These are phyloP conservation scores for Archegozetes longisetosus DNA, from an alignment of 1,140 invertebrate species.

Conservation along the genomic window DNA sequence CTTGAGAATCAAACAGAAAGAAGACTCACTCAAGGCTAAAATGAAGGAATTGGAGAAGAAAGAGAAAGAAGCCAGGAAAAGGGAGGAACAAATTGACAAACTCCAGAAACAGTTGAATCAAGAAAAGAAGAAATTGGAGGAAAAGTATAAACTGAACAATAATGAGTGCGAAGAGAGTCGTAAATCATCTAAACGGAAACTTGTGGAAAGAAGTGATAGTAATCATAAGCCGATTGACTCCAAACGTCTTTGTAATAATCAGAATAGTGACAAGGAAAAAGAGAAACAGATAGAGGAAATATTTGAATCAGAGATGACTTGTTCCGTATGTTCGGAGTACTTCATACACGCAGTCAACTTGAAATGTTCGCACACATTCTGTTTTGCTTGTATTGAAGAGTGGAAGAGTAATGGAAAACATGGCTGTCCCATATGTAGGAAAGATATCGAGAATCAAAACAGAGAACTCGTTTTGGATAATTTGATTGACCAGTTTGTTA, in stretches of 20 bases:
- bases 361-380: conserved; percentile 61
- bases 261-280: not conserved
- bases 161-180: no score
- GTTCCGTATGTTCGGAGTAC: conserved; percentile 58
- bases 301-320: conserved; percentile 54
- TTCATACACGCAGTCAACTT: conserved; percentile 52
- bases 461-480: conserved; percentile 32
- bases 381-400: conserved; percentile 47
- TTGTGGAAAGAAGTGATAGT: no score
- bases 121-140: no score
- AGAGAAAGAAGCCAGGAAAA: not conserved
- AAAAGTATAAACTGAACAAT: no score
- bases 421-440: conserved; percentile 50
- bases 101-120: no score
- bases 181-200: no score
- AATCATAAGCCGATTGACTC: no score
- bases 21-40: not conserved
- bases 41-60: not conserved
- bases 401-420: conserved; percentile 41
- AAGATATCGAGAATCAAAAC: conserved; percentile 26
- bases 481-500: conserved; percentile 43
- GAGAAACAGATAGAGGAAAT: not conserved
- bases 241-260: not conserved
- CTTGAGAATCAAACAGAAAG: not conserved
- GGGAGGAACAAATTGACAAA: no score